Percentiles rank a stretch among this genome's conserved stretches.
These are phyloP conservation scores for Drosophila insularis DNA, from an alignment of 1,140 invertebrate species.

Conservation along the genomic window DNA sequence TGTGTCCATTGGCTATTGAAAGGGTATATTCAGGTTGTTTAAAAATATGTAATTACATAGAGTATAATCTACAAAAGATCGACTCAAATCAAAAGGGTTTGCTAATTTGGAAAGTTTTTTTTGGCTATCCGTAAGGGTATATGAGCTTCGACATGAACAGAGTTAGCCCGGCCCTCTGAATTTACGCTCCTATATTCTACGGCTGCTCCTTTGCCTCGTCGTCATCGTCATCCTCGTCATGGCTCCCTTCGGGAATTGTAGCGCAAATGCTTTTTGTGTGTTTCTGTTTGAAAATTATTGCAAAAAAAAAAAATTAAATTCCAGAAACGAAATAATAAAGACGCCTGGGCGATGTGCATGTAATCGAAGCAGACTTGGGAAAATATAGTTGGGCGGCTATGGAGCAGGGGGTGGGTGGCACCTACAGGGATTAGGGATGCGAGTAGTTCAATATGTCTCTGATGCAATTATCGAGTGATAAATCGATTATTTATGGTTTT, in stretches of 20 bases:
- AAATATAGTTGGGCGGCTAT: neutral
- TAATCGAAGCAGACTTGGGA: conserved; percentile 46
- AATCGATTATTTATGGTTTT: conserved; percentile 54
- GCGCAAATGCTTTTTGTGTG: conserved; percentile 80
- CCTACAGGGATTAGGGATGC: conserved; percentile 36
- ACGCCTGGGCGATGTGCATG: conserved; percentile 44
- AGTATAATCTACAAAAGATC: too few relatives aligned
- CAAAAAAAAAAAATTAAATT: conserved; percentile 51
- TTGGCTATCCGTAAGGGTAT: neutral
- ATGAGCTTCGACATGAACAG: neutral
- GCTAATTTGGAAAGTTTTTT: too few relatives aligned
- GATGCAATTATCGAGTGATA: conserved; percentile 60
- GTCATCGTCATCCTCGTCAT: conserved; percentile 26
- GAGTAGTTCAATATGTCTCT: conserved; percentile 58
- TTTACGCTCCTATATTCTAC: neutral
- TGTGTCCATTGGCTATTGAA: neutral
- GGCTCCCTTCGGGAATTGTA: conserved; percentile 64
- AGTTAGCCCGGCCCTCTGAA: neutral
- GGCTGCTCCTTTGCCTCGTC: conserved; percentile 42
- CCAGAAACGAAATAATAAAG: conserved; percentile 59
- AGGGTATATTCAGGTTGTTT: neutral
- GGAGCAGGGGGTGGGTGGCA: conserved; percentile 19
- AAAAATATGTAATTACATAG: too few relatives aligned
- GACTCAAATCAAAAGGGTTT: too few relatives aligned
- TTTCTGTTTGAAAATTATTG: conserved; percentile 80